These are phyloP conservation scores for Uloborus plumipes DNA, from an alignment of 2,888 invertebrate species.

Conservation along the genomic window DNA sequence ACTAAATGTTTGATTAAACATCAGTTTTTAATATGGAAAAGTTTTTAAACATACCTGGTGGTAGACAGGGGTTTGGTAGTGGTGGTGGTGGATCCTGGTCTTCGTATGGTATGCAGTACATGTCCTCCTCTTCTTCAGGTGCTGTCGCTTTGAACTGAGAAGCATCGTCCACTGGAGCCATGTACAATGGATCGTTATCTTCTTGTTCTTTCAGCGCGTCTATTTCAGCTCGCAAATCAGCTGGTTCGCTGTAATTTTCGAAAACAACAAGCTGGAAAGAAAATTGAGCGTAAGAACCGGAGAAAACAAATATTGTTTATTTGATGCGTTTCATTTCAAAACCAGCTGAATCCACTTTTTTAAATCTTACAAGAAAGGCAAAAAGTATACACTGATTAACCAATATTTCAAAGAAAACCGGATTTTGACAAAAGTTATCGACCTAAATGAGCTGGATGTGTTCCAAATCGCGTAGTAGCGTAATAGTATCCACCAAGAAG, in stretches of 20 bases:
- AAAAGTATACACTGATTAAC: too few species aligned
- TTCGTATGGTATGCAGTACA: slow-evolving; percentile 60
- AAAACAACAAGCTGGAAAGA: slow-evolving; percentile 47
- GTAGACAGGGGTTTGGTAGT: slow-evolving; percentile 36
- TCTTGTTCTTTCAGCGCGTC: neutral
- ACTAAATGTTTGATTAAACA: too few species aligned
- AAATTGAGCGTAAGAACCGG: neutral
- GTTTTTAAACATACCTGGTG: slow-evolving; percentile 23
- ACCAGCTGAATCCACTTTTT: too few species aligned
- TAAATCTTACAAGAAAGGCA: too few species aligned
- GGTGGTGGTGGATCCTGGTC: slow-evolving; percentile 3
- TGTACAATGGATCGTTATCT: slow-evolving; percentile 53
- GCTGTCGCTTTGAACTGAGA: neutral
- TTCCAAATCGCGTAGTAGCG: too few species aligned
- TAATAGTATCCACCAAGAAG: too few species aligned
- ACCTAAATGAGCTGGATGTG: too few species aligned
- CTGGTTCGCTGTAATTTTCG: slow-evolving; percentile 59
- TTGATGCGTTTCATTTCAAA: too few species aligned
- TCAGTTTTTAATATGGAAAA: neutral
- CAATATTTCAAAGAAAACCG: too few species aligned
- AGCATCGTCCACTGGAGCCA: slow-evolving; percentile 49
- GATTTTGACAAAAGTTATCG: too few species aligned
- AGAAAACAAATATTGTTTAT: neutral
- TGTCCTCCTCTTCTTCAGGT: slow-evolving; percentile 38
- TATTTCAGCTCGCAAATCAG: slow-evolving; percentile 33